Base-by-base conservation (phyloP, 2,797 vertebrate genomes). In the Channa striata region DNA sequence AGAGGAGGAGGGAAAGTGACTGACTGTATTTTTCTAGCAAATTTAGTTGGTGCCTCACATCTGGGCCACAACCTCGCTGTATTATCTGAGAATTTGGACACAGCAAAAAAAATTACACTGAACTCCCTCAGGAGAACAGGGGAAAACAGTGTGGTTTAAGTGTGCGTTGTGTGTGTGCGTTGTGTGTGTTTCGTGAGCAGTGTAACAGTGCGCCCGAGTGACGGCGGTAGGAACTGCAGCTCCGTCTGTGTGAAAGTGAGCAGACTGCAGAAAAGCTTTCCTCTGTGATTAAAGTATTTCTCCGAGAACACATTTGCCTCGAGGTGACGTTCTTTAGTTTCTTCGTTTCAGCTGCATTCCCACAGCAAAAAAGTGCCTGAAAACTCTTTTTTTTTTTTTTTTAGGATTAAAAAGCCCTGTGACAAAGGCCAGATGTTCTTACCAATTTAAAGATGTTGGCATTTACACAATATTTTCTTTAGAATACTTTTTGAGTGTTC, bases 51-150 rank as follows among this genome's bases (percentile, higher is more conserved):
- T 86, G 77, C 86, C 75, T 81, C 76, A 92, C 90, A 92, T 93
- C 91, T 93, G 91, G 87, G 72, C 81, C 80, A 76, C 87, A 88
- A 90, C 74, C 74, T 21, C 20, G 19, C 54, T 54, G 52, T 71
- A 73, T 84, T 87, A 89, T 92, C 85, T 81, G 78, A 86, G 82
- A 89, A 79, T 77, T 87, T 87, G 68, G 82, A 87, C 37, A 40
- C 58, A 70, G 78, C 64, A 59, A 72, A 68, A 68, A 68, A 56
- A 72, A 66, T 61, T 25, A 87, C 42, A 34, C 77, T 87, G 77
- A 90, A 90, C 71, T 88, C 83, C 81, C 88, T 47, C 60, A 89
- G 80, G 91, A 90, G 78, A 82, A 71, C 65, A 5, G 88, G 82
- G 88, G 77, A 90, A 91, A 93, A 90, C 90, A 81, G 82, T 54